Percentiles rank a stretch among this genome's conserved stretches.
phyloP scores from a whole-genome alignment of 2,113 vertebrate species.

The Pachyramphus minor region DNA sequence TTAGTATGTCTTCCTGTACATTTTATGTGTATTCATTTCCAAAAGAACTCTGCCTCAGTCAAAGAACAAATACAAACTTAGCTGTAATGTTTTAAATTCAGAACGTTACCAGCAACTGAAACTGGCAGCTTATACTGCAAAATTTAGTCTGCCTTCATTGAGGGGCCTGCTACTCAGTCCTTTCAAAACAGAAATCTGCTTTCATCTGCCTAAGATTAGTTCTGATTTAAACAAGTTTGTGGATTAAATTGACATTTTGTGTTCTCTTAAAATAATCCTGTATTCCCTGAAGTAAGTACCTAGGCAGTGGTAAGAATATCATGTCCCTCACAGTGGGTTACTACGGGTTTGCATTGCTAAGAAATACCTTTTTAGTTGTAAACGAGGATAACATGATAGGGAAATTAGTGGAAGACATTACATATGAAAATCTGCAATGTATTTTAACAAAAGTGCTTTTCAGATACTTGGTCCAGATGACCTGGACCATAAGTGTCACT shows the following conservation, averaged over 20 bases:
- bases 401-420: neutral
- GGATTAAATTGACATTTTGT: neutral
- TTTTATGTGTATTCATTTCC: neutral
- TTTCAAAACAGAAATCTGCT: neutral
- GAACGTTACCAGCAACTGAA: neutral
- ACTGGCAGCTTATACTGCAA: neutral
- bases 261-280: neutral
- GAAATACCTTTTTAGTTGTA: neutral
- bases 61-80: neutral
- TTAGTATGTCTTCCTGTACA: neutral
- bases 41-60: neutral
- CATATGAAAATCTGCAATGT: neutral
- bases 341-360: neutral
- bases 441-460: neutral
- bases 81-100: neutral
- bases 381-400: neutral
- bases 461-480: neutral
- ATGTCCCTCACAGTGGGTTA: too few relatives aligned
- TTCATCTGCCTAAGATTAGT: neutral
- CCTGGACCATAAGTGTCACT: neutral
- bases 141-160: neutral
- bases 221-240: neutral
- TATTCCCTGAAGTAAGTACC: neutral
- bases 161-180: neutral
- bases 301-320: neutral